Conservation (phyloP, 2,113 vertebrate species). For the Lepus americanus region DNA sequence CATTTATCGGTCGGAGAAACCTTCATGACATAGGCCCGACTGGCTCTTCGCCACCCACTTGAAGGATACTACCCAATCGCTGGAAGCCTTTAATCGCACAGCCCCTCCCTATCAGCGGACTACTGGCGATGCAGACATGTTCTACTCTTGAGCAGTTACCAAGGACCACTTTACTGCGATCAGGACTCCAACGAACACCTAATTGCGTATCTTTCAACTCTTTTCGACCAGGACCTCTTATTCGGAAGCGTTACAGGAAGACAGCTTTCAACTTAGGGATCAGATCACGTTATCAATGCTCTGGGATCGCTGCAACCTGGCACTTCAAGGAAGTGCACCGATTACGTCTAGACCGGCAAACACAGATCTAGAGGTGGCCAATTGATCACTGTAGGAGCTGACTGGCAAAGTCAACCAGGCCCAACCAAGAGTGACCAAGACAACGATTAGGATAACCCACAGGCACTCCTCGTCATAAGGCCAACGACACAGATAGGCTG, state of each 20-base stretch:
- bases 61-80: conserved; percentile 92
- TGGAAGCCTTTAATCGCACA: conserved; percentile 93
- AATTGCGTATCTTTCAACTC: conserved; percentile 92
- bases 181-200: conserved; percentile 93
- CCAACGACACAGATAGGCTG: conserved; percentile 99
- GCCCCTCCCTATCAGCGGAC: conserved; percentile 92
- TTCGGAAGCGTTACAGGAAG: conserved; percentile 93
- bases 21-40: conserved; percentile 94
- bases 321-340: conserved; percentile 92
- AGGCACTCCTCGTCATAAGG: conserved; percentile 97
- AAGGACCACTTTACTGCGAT: conserved; percentile 93
- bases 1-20: conserved; percentile 92
- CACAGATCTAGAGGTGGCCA: conserved; percentile 97
- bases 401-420: conserved; percentile 97
- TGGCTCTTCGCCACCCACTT: conserved; percentile 94
- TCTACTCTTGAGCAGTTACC: conserved; percentile 96
- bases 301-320: conserved; percentile 91
- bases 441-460: conserved; percentile 97
- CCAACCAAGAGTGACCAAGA: conserved; percentile 99
- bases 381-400: conserved; percentile 95
- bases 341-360: conserved; percentile 94
- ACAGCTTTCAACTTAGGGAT: conserved; percentile 93
- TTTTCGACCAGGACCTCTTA: conserved; percentile 92
- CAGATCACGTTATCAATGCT: conserved; percentile 92
- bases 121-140: conserved; percentile 95